phyloP scores from a whole-genome alignment of 2,797 vertebrate species.

The Acipenser ruthenus region DNA sequence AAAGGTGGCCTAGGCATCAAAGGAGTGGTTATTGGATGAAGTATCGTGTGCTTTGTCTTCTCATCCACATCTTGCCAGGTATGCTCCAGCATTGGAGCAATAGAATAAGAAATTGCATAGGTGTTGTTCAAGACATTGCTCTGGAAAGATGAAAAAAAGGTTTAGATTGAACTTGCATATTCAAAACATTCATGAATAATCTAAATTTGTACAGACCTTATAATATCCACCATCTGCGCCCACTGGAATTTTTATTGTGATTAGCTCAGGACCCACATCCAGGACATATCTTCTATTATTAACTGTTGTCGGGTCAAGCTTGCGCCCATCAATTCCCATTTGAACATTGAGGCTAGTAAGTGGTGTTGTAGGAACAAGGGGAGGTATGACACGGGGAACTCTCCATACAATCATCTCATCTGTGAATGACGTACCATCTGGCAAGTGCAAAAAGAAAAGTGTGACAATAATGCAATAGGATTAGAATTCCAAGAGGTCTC shows the following conservation, averaged over 20 bases:
- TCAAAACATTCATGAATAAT: too few relatives aligned
- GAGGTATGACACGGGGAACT: slow-evolving; percentile 57
- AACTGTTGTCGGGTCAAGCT: slow-evolving; percentile 55
- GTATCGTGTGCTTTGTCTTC: slow-evolving; percentile 55
- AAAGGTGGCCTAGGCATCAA: slow-evolving; percentile 35
- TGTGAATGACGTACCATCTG: slow-evolving; percentile 60
- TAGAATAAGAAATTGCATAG: slow-evolving; percentile 50
- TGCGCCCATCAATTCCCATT: slow-evolving; percentile 65
- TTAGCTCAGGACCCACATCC: slow-evolving; percentile 33
- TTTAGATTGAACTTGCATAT: too few relatives aligned
- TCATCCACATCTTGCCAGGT: slow-evolving; percentile 47
- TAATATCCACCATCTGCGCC: slow-evolving; percentile 71
- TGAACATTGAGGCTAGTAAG: slow-evolving; percentile 47
- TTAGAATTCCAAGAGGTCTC: too few relatives aligned
- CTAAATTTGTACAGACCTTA: slow-evolving; percentile 53
- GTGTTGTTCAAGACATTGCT: slow-evolving; percentile 53
- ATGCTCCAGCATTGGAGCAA: slow-evolving; percentile 63
- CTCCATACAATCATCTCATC: slow-evolving; percentile 65
- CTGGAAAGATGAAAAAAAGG: slow-evolving; percentile 42
- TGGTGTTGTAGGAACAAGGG: slow-evolving; percentile 35
- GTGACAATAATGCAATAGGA: too few relatives aligned
- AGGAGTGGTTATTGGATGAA: slow-evolving; percentile 62
- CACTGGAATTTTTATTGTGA: slow-evolving; percentile 62
- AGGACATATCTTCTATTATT: slow-evolving; percentile 49
- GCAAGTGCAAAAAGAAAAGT: neutral